Evolutionary conservation across 2,888 invertebrate genomes (phyloP), one percentile per base, ranked within the genome.

Genomic region (Eurytoma californica): DNA sequence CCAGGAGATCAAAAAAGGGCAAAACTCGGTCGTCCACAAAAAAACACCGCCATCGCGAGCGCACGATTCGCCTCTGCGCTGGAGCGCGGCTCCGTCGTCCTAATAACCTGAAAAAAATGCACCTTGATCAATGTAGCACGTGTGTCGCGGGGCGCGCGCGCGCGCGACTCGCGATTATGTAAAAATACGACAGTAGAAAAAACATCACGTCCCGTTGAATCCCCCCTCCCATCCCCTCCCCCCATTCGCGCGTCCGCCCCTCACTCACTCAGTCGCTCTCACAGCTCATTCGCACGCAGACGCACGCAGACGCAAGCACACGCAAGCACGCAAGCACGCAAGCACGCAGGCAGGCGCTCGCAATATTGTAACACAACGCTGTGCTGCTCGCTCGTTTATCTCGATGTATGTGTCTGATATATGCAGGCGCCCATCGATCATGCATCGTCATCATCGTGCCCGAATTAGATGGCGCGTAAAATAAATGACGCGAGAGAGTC

Each of bases 131-230:
- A 9, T 39, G 39, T 39, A 24, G 18, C 14, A 58, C 60, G 49
- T 14, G 39, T 7, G 3, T 16, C 12, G 14, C 13, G 5, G n/a
- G 49, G 60, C 5, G 12, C 5, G 47, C 5, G 16, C 14, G 61
- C 72, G 57, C 28, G 51, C 60, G 74, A 18, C 60, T 66, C 55
- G 55, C 61, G 20, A 20, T 70, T 28, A 65, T 77, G 70, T 77
- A 77, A 77, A 77, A 77, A 77, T 77, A 70, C 49, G 30, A n/a
- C 28, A 70, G 65, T 77, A 77, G 61, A 78, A 78, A 77, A 78
- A 72, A 66, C 39, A 24, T 63, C 53, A 55, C 58, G 66, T 60
- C 60, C 13, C 24, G 47, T 20, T 5, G n/a, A 24, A 7, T 61
- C 61, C 53, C 18, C 57, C 28, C 3, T 9, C 53, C 67, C 28